Conservation (phyloP, 2,888 invertebrate species). For the Callyntrura sp. region DNA sequence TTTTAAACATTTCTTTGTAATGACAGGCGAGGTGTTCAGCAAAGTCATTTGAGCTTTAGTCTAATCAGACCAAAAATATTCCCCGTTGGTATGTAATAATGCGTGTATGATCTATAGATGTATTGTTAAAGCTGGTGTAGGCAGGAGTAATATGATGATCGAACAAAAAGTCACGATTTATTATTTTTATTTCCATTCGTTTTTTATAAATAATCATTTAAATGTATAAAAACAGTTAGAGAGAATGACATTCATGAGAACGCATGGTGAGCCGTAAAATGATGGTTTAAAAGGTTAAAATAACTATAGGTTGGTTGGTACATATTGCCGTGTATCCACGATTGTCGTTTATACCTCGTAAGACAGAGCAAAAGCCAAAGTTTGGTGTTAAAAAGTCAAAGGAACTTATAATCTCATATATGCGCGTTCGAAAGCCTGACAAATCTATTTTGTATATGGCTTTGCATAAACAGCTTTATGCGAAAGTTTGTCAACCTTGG, state of each 20-base stretch:
- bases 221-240: background rate
- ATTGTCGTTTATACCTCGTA: no score
- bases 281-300: background rate
- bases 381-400: background rate
- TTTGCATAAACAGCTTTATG: no score
- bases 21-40: background rate
- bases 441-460: background rate
- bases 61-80: constrained; percentile 20
- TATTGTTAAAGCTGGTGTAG: background rate
- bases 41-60: background rate
- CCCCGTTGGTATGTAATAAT: background rate
- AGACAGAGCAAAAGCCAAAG: no score
- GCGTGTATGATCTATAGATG: background rate
- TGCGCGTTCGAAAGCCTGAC: background rate
- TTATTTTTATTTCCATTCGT: background rate
- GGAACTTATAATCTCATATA: background rate
- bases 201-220: constrained; percentile 11
- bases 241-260: constrained; percentile 59
- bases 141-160: constrained; percentile 45
- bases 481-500: no score
- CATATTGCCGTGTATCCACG: no score
- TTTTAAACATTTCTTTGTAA: background rate
- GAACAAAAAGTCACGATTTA: constrained; percentile 36
- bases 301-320: no score
- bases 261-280: constrained; percentile 28